phyloP scores from a whole-genome alignment of 2,113 vertebrate genomes.

The Neodontobutis hainanensis region DNA sequence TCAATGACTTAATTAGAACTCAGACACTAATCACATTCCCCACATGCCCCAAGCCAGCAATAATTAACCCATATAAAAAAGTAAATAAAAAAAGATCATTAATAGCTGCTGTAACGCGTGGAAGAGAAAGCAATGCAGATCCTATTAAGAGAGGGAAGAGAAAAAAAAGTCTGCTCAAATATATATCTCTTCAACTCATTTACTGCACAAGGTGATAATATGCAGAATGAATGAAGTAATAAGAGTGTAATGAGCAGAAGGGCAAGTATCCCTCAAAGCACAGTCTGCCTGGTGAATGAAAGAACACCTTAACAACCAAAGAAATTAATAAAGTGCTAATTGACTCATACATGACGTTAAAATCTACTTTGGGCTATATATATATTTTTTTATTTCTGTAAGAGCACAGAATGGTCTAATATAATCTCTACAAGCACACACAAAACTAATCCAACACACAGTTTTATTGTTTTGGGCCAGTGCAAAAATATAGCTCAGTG shows the following conservation, averaged over 20 bases:
- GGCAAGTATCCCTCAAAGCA: slow-evolving; percentile 36
- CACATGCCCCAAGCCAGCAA: slow-evolving; percentile 57
- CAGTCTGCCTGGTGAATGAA: too few species aligned
- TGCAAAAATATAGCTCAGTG: too few species aligned
- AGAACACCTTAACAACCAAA: too few species aligned
- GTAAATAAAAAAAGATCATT: slow-evolving; percentile 38
- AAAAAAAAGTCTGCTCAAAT: neutral
- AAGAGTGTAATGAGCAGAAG: slow-evolving; percentile 38
- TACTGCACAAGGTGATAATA: slow-evolving; percentile 40
- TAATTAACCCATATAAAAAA: slow-evolving; percentile 66
- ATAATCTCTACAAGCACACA: too few species aligned
- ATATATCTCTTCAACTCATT: slow-evolving; percentile 39
- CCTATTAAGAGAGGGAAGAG: slow-evolving; percentile 25
- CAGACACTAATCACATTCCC: slow-evolving; percentile 74
- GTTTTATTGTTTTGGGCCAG: too few species aligned
- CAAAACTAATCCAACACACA: too few species aligned
- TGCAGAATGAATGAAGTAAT: slow-evolving; percentile 26
- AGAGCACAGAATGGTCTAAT: too few species aligned
- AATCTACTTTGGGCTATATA: too few species aligned
- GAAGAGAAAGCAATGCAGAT: slow-evolving; percentile 25
- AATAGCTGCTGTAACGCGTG: slow-evolving; percentile 24
- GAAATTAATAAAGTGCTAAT: too few species aligned
- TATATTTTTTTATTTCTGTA: too few species aligned
- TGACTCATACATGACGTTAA: too few species aligned
- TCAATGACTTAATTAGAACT: slow-evolving; percentile 76